These are phyloP conservation scores for Tonatia bakeri DNA, from an alignment of 2,113 vertebrate genomes.

Conservation along the genomic window DNA sequence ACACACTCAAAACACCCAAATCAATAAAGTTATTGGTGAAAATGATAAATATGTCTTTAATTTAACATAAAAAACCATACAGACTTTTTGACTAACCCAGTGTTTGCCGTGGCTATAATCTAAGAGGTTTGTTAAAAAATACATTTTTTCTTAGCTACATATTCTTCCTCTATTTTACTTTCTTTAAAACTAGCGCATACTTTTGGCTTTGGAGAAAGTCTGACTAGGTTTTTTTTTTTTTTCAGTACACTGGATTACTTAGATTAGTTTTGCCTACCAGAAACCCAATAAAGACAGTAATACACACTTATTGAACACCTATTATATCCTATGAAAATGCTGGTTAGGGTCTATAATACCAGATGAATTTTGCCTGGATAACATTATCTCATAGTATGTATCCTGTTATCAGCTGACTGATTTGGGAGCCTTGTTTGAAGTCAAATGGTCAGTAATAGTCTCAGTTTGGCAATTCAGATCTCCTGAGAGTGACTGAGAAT, in stretches of 20 bases:
- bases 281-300: not conserved
- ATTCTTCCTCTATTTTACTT: not conserved
- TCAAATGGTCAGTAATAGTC: not conserved
- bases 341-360: not conserved
- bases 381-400: not conserved
- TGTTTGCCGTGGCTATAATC: not conserved
- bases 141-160: not conserved
- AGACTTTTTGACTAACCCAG: no score
- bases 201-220: not conserved
- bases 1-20: no score
- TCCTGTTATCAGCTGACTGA: not conserved
- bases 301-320: not conserved
- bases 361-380: not conserved
- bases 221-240: not conserved
- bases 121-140: not conserved
- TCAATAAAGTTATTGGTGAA: no score
- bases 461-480: not conserved
- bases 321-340: not conserved
- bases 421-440: not conserved
- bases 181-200: not conserved
- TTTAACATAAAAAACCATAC: no score
- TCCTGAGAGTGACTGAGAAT: not conserved
- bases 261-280: not conserved
- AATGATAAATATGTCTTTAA: no score
- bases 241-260: not conserved